Conservation (phyloP, 2,113 vertebrate species). For the Nettapus auritus region DNA sequence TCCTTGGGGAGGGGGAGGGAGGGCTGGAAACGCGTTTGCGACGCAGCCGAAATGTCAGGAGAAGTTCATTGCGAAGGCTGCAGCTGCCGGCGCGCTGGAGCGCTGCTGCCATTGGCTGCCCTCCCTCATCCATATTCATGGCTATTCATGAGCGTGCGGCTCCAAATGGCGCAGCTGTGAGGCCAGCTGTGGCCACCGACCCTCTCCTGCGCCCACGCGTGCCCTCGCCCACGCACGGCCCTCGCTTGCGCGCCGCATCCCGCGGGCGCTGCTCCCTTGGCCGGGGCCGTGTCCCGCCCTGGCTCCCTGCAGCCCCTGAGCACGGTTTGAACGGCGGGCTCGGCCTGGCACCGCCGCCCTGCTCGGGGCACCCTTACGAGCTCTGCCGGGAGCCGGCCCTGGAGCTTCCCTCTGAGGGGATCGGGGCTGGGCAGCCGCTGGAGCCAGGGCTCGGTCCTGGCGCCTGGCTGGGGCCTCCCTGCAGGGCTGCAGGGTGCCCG, state of each 20-base stretch:
- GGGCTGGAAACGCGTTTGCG: slow-evolving; percentile 41
- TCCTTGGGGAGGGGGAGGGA: background rate
- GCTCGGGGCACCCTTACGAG: background rate
- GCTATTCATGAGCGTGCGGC: slow-evolving; percentile 70
- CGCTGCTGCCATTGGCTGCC: slow-evolving; percentile 70
- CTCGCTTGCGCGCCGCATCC: background rate
- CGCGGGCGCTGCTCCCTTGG: fast-evolving
- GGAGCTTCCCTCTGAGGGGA: background rate
- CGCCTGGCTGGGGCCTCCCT: too few relatives aligned
- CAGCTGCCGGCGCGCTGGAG: slow-evolving; percentile 72
- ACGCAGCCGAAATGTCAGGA: slow-evolving; percentile 75
- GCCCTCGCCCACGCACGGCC: background rate
- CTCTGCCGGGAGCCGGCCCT: background rate
- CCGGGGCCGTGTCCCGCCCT: fast-evolving
- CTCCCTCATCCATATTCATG: slow-evolving; percentile 44
- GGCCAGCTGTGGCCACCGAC: slow-evolving; percentile 76
- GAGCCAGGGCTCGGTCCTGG: background rate
- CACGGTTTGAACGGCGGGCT: fast-evolving
- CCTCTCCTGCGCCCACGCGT: background rate
- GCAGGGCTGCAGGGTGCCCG: fast-evolving
- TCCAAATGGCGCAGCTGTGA: slow-evolving; percentile 81
- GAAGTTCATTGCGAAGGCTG: slow-evolving; percentile 75
- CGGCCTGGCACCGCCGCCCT: background rate
- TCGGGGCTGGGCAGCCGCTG: background rate
- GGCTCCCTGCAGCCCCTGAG: background rate